Percentiles rank a stretch among this genome's conserved stretches.
These are phyloP conservation scores for Nylanderia fulva DNA, from an alignment of 1,140 invertebrate genomes.

Conservation along the genomic window DNA sequence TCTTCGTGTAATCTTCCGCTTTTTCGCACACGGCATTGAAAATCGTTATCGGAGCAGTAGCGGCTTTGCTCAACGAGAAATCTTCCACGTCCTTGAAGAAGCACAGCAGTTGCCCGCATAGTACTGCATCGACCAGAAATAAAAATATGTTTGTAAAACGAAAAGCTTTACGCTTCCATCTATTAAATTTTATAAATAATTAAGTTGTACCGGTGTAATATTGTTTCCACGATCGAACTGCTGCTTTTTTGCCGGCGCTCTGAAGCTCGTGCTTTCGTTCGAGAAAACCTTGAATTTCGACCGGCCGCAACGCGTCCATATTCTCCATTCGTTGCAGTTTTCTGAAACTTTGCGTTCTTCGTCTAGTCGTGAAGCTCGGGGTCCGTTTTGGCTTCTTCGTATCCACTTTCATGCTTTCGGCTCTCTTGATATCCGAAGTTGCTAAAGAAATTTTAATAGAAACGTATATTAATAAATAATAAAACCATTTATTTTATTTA, in stretches of 20 bases:
- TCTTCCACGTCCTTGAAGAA: conserved; percentile 99
- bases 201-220: conserved; percentile 92
- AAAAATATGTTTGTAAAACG: background rate
- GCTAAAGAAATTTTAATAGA: conserved; percentile 80
- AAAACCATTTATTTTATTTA: background rate
- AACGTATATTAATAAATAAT: background rate
- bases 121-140: conserved; percentile 86
- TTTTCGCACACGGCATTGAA: conserved; percentile 94
- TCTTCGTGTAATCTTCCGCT: conserved; percentile 97
- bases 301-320: conserved; percentile 92
- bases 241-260: conserved; percentile 96
- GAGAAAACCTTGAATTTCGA: conserved; percentile 96
- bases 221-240: conserved; percentile 97
- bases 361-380: conserved; percentile 96
- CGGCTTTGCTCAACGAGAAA: conserved; percentile 95
- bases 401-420: conserved; percentile 95
- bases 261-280: conserved; percentile 98
- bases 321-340: conserved; percentile 91
- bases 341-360: conserved; percentile 95
- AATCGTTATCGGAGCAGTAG: conserved; percentile 95
- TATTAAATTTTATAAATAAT: conserved; percentile 17
- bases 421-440: conserved; percentile 90
- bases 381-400: conserved; percentile 93
- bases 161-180: background rate
- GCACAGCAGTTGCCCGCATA: conserved; percentile 98